Percentiles rank a stretch among this genome's conserved stretches.
phyloP scores from a whole-genome alignment of 1,140 invertebrate species.

The Hylaeus anthracinus region DNA sequence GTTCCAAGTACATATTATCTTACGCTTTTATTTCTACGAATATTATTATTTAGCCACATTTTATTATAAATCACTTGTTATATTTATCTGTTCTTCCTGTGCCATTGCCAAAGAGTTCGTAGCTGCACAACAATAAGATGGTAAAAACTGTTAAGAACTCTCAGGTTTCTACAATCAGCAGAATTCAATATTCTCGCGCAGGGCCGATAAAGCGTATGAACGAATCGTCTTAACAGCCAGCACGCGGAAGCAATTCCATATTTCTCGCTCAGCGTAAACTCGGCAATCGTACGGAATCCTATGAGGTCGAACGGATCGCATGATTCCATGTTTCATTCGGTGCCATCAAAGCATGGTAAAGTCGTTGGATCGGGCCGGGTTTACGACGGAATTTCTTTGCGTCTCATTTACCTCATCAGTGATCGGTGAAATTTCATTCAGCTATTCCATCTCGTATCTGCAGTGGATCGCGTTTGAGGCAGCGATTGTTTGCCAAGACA shows the following conservation, averaged over 20 bases:
- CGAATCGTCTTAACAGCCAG: slow-evolving; percentile 10
- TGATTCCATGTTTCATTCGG: slow-evolving; percentile 13
- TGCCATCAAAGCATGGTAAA: slow-evolving; percentile 17
- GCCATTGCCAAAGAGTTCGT: too few relatives aligned
- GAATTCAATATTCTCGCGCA: slow-evolving; percentile 3
- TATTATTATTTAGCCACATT: too few relatives aligned
- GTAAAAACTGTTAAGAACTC: neutral
- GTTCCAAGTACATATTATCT: too few relatives aligned
- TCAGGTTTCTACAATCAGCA: neutral
- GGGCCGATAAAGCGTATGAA: slow-evolving; percentile 28
- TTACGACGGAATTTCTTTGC: slow-evolving; percentile 38
- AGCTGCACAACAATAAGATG: too few relatives aligned
- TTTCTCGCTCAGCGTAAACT: slow-evolving; percentile 27
- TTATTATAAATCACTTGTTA: too few relatives aligned
- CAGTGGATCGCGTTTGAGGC: neutral
- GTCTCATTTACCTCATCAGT: slow-evolving; percentile 48
- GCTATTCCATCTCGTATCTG: slow-evolving; percentile 24
- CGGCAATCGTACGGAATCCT: neutral
- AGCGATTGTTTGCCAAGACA: neutral
- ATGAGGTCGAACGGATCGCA: slow-evolving; percentile 1
- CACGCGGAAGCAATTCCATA: slow-evolving; percentile 12
- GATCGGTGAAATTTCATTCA: slow-evolving; percentile 37
- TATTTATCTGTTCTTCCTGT: too few relatives aligned
- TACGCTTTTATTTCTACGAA: too few relatives aligned
- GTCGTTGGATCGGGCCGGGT: slow-evolving; percentile 21